These are phyloP conservation scores for Rhabdomys pumilio DNA, from an alignment of 2,797 vertebrate species.

Conservation along the genomic window DNA sequence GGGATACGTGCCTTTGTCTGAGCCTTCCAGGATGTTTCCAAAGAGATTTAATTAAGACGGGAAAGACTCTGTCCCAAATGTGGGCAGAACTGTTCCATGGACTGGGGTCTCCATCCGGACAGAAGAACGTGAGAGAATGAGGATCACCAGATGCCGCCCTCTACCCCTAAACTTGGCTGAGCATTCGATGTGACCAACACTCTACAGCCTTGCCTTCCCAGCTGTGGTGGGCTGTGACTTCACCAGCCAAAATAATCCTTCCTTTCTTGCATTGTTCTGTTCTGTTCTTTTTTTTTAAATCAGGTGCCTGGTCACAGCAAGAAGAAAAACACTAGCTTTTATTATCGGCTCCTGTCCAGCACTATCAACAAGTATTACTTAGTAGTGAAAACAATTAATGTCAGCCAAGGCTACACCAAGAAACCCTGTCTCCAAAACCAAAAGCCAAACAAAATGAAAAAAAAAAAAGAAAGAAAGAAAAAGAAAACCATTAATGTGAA, in stretches of 20 bases:
- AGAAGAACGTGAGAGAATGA: neutral
- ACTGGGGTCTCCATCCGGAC: neutral
- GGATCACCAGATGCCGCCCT: neutral
- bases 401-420: neutral
- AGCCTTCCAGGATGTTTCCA: neutral
- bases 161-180: neutral
- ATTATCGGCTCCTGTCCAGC: neutral
- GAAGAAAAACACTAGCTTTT: neutral
- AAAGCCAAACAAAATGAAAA: neutral
- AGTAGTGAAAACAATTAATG: neutral
- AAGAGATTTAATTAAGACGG: neutral
- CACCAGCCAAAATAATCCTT: neutral
- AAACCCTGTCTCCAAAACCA: neutral
- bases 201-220: neutral
- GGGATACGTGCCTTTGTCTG: neutral
- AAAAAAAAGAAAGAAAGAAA: neutral
- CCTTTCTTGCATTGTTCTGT: neutral
- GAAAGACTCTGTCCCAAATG: neutral
- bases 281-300: neutral
- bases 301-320: neutral
- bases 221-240: neutral
- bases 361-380: neutral
- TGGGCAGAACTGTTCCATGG: neutral
- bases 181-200: neutral
- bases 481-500: neutral